Percentiles rank a stretch among this genome's conserved stretches.
Conservation (phyloP, 2,888 invertebrate genomes). For the Microplitis deprimator region DNA sequence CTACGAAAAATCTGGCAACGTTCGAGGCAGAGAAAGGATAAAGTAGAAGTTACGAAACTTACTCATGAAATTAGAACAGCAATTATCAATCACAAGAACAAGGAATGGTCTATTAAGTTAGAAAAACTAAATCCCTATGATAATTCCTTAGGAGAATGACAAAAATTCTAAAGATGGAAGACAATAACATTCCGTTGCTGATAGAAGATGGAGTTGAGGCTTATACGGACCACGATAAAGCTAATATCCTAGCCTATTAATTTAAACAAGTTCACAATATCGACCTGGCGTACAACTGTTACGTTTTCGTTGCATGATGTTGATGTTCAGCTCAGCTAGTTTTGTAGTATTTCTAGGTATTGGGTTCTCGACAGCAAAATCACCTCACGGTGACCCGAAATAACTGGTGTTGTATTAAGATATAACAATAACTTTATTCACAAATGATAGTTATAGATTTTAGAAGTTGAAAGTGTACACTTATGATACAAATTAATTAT, state of each 20-base stretch:
- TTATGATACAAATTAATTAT: too few relatives aligned
- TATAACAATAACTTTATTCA: too few relatives aligned
- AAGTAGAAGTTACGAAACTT: not conserved
- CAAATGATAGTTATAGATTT: too few relatives aligned
- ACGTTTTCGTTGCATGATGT: too few relatives aligned
- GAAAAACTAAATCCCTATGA: constrained; percentile 34
- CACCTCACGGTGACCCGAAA: too few relatives aligned
- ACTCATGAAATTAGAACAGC: constrained; percentile 36
- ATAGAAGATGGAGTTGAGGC: constrained; percentile 33
- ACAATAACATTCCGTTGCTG: constrained; percentile 41
- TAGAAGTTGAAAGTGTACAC: too few relatives aligned
- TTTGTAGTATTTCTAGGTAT: too few relatives aligned
- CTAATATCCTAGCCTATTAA: constrained; percentile 35
- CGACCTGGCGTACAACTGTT: too few relatives aligned
- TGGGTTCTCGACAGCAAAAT: too few relatives aligned
- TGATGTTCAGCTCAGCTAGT: too few relatives aligned
- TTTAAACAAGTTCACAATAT: too few relatives aligned
- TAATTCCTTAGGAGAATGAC: constrained; percentile 35
- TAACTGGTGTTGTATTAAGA: too few relatives aligned
- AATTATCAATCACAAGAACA: constrained; percentile 33
- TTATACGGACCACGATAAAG: constrained; percentile 46
- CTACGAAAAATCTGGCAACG: constrained; percentile 34
- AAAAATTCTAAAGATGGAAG: constrained; percentile 37
- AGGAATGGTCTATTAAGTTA: constrained; percentile 35
- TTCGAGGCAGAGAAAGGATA: constrained; percentile 13